Evolutionary conservation across 2,797 vertebrate genomes (phyloP).

Genomic region (Melanotaenia maccullochi): DNA sequence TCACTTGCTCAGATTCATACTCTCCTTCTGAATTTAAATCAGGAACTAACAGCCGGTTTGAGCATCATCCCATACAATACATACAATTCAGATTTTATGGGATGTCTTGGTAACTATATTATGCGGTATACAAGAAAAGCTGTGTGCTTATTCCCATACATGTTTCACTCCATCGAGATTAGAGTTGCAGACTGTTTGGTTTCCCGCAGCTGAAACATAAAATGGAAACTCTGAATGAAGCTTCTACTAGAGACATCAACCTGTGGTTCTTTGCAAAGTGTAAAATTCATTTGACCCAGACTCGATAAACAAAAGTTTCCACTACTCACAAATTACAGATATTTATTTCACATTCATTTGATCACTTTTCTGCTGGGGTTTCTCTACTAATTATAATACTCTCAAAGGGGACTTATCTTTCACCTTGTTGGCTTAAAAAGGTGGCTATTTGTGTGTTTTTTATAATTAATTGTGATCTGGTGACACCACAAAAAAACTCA

Average conservation of each 20-base stretch:
- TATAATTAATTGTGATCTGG: constrained; percentile 22
- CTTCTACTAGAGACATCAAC: neutral
- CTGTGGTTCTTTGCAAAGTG: constrained; percentile 1
- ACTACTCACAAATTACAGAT: neutral
- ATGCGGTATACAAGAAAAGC: no score
- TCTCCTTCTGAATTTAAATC: no score
- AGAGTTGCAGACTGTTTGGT: neutral
- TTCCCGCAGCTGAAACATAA: neutral
- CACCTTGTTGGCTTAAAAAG: neutral
- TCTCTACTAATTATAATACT: constrained; percentile 2
- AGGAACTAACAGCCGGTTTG: no score
- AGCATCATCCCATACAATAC: no score
- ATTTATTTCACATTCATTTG: neutral
- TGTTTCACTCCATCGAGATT: neutral
- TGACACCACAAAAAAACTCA: neutral
- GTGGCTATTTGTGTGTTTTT: constrained; percentile 2
- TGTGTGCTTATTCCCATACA: no score
- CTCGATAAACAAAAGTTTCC: neutral
- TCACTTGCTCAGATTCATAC: no score
- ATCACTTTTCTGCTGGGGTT: neutral
- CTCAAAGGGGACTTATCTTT: constrained; percentile 2
- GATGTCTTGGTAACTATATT: no score
- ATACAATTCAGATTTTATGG: no score
- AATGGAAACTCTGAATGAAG: neutral
- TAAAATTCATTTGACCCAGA: constrained; percentile 8